These are phyloP conservation scores for Ptilonorhynchus violaceus DNA, from an alignment of 2,113 vertebrate species.

Conservation along the genomic window DNA sequence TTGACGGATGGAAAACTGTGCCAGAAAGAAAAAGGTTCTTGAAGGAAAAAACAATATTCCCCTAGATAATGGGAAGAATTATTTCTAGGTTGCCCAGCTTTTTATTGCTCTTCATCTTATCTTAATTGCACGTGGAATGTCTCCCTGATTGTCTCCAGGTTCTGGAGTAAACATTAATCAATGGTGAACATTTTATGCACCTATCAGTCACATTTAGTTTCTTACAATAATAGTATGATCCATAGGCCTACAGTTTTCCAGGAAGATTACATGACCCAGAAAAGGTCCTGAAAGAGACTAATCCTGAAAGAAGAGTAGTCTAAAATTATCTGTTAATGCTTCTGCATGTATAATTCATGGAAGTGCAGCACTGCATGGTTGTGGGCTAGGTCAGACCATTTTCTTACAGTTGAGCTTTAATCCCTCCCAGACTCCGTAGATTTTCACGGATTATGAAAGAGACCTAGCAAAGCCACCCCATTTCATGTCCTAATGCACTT, in stretches of 20 bases:
- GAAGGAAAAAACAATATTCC: not conserved
- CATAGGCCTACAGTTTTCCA: not conserved
- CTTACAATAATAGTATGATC: not conserved
- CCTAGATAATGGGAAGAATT: not conserved
- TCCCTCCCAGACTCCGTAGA: not conserved
- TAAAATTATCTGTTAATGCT: not conserved
- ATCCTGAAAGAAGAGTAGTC: not conserved
- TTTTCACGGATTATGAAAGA: not conserved
- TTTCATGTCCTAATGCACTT: fast-evolving
- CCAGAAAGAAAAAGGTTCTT: not conserved
- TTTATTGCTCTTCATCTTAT: not conserved
- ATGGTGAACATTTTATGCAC: not conserved
- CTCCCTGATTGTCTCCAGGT: not conserved
- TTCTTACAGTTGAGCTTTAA: not conserved
- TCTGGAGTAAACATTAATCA: not conserved
- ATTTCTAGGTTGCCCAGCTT: not conserved
- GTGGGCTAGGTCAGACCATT: not conserved
- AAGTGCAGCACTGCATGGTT: not conserved
- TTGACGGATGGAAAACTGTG: not conserved
- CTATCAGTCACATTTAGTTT: not conserved
- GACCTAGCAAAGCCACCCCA: not conserved
- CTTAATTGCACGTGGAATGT: not conserved
- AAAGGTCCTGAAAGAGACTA: not conserved
- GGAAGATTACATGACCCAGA: not conserved
- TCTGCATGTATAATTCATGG: not conserved